phyloP scores from a whole-genome alignment of 2,888 invertebrate species.

The Lasiommata megera region DNA sequence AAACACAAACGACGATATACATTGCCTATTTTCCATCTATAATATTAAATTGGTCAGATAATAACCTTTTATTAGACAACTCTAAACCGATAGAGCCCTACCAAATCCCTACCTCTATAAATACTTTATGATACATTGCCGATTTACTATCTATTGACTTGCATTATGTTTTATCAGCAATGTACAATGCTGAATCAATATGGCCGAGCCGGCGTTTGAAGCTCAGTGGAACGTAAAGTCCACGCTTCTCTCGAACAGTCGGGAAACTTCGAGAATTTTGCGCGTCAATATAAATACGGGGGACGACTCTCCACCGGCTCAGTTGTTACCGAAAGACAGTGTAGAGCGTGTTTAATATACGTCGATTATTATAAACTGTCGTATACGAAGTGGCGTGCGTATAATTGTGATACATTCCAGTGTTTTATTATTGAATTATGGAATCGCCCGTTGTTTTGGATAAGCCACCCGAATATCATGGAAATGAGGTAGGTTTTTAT shows the following conservation, averaged over 20 bases:
- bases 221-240: slow-evolving; percentile 20
- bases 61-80: background rate
- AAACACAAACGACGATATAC: too few species aligned
- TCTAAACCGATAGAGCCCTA: background rate
- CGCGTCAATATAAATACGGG: slow-evolving; percentile 61
- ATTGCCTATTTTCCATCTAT: too few species aligned
- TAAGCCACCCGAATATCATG: slow-evolving; percentile 81
- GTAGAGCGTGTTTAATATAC: slow-evolving; percentile 42
- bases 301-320: slow-evolving; percentile 44
- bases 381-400: slow-evolving; percentile 57
- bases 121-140: background rate
- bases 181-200: slow-evolving; percentile 23
- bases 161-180: background rate
- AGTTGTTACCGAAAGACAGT: slow-evolving; percentile 61
- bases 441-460: slow-evolving; percentile 83
- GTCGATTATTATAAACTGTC: slow-evolving; percentile 42
- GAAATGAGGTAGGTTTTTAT: slow-evolving; percentile 72
- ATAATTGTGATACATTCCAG: slow-evolving; percentile 63
- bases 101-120: background rate
- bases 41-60: too few species aligned
- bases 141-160: background rate
- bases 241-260: slow-evolving; percentile 55
- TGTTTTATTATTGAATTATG: slow-evolving; percentile 65
- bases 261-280: slow-evolving; percentile 46
- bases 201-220: slow-evolving; percentile 28